phyloP scores from a whole-genome alignment of 1,140 invertebrate genomes.

The Aphis craccivora region DNA sequence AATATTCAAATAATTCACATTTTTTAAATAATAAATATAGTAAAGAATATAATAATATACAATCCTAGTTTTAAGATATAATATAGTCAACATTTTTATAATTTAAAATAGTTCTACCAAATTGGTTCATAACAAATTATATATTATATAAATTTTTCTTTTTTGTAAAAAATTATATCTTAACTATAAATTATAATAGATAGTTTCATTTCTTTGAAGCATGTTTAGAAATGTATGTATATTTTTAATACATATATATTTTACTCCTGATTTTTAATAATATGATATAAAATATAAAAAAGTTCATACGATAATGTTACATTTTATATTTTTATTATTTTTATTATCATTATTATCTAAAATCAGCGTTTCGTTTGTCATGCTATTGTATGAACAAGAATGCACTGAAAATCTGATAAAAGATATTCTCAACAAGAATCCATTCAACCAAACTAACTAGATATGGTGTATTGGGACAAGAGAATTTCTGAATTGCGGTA shows the following conservation, averaged over 20 bases:
- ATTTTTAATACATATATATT: background rate
- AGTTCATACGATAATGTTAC: background rate
- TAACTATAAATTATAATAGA: background rate
- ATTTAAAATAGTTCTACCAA: background rate
- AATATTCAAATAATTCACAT: too few species aligned
- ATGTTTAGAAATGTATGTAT: background rate
- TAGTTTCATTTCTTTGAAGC: background rate
- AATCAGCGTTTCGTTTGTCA: background rate
- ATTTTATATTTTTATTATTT: conserved; percentile 20
- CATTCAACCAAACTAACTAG: conserved; percentile 41
- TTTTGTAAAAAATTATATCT: background rate
- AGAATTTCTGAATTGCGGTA: background rate
- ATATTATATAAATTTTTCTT: background rate
- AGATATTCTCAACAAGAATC: conserved; percentile 14
- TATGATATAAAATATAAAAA: background rate
- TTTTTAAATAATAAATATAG: background rate
- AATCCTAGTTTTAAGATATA: background rate
- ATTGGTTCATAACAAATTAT: background rate
- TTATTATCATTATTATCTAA: conserved; percentile 1
- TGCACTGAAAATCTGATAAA: background rate
- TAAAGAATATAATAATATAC: background rate
- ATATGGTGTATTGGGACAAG: background rate
- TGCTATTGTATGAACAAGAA: background rate
- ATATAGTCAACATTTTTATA: background rate
- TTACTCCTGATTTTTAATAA: background rate